phyloP scores from a whole-genome alignment of 2,888 invertebrate species.

The Cantharis rustica region DNA sequence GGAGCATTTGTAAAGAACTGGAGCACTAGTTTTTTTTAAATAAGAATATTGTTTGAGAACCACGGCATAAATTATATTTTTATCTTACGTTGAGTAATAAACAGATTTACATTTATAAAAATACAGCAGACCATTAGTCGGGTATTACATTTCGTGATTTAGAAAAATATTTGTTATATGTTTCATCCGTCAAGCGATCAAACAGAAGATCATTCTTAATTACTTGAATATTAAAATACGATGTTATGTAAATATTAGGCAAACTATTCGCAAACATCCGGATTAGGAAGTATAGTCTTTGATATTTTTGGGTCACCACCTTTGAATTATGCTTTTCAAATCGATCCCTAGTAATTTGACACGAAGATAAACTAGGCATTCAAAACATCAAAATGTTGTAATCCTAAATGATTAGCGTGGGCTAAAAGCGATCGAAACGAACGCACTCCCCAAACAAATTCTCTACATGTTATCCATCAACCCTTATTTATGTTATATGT shows the following conservation, averaged over 20 bases:
- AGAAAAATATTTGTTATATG: background rate
- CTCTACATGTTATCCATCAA: background rate
- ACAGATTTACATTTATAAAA: background rate
- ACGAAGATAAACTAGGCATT: background rate
- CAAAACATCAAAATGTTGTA: background rate
- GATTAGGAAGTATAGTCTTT: background rate
- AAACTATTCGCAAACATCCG: background rate
- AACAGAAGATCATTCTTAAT: background rate
- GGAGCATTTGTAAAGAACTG: background rate
- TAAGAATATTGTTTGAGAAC: background rate
- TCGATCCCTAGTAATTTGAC: background rate
- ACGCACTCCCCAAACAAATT: background rate
- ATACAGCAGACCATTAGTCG: background rate
- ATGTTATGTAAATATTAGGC: background rate
- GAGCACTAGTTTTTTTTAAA: background rate
- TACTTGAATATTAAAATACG: background rate
- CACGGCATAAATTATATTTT: background rate
- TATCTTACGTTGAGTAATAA: background rate
- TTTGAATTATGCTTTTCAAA: background rate
- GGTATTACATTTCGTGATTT: background rate
- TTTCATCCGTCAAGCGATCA: background rate
- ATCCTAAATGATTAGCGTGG: background rate
- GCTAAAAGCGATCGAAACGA: background rate
- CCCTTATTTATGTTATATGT: conserved; percentile 1
- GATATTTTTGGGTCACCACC: background rate